These are phyloP conservation scores for Etheostoma perlongum DNA, from an alignment of 2,797 vertebrate species.

Conservation along the genomic window DNA sequence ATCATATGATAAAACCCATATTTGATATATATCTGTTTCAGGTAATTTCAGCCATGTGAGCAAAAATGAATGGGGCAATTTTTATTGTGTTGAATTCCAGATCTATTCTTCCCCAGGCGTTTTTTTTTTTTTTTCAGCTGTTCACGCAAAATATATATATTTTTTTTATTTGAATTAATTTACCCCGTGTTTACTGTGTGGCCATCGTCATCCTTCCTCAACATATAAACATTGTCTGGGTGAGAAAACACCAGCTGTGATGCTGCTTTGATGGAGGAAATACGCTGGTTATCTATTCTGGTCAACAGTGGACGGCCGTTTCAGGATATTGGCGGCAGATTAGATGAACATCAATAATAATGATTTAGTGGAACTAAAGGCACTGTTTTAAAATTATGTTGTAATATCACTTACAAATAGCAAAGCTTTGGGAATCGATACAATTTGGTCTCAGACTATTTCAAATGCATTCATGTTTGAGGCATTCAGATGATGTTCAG, in stretches of 20 bases:
- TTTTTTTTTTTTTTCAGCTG: neutral
- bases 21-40: neutral
- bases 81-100: neutral
- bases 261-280: conserved; percentile 5
- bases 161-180: neutral
- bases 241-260: neutral
- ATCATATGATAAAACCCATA: neutral
- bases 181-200: neutral
- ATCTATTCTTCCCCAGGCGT: neutral
- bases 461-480: neutral
- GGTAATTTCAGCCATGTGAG: neutral
- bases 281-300: conserved; percentile 6
- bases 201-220: neutral
- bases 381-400: conserved; percentile 5
- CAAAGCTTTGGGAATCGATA: conserved; percentile 1
- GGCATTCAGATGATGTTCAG: too few relatives aligned
- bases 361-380: conserved; percentile 25
- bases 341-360: conserved; percentile 42
- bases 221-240: conserved; percentile 8
- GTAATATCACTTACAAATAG: neutral
- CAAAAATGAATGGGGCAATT: neutral
- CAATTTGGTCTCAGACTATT: neutral
- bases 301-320: conserved; percentile 34
- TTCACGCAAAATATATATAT: too few relatives aligned
- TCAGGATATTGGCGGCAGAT: conserved; percentile 45